Evolutionary conservation across 2,797 vertebrate species (phyloP).

Genomic region (Luscinia luscinia): DNA sequence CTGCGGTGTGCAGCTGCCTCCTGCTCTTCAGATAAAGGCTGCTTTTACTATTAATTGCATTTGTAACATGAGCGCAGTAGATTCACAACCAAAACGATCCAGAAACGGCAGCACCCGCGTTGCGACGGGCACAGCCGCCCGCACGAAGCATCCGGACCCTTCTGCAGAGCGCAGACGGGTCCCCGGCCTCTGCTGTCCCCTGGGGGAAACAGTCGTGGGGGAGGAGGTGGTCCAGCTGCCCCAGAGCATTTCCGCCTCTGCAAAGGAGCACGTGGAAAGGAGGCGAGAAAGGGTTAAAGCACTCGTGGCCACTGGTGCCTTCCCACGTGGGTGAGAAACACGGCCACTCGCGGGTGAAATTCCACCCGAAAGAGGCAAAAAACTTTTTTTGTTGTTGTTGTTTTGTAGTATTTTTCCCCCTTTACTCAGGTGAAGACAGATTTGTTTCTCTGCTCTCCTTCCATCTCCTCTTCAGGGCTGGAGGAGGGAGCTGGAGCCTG

Average conservation of each 20-base stretch:
- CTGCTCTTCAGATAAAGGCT: slow-evolving; percentile 42
- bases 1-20: slow-evolving; percentile 58
- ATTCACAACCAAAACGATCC: not conserved
- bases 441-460: not conserved
- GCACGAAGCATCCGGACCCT: not conserved
- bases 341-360: not conserved
- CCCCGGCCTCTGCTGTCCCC: not conserved
- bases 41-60: slow-evolving; percentile 64
- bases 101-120: not conserved
- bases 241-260: not conserved
- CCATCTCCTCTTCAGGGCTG: not conserved
- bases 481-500: not conserved
- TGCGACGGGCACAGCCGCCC: not conserved
- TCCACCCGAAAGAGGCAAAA: not conserved
- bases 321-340: not conserved
- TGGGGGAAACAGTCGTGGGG: not conserved
- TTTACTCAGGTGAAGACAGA: rapidly evolving
- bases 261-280: not conserved
- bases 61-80: slow-evolving; percentile 47
- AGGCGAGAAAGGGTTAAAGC: not conserved
- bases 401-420: rapidly evolving
- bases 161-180: not conserved
- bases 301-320: not conserved
- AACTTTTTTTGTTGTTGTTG: rapidly evolving
- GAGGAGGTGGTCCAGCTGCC: not conserved